Percentiles rank a stretch among this genome's conserved stretches.
These are phyloP conservation scores for Apteryx owenii DNA, from an alignment of 2,113 vertebrate genomes.

Conservation along the genomic window DNA sequence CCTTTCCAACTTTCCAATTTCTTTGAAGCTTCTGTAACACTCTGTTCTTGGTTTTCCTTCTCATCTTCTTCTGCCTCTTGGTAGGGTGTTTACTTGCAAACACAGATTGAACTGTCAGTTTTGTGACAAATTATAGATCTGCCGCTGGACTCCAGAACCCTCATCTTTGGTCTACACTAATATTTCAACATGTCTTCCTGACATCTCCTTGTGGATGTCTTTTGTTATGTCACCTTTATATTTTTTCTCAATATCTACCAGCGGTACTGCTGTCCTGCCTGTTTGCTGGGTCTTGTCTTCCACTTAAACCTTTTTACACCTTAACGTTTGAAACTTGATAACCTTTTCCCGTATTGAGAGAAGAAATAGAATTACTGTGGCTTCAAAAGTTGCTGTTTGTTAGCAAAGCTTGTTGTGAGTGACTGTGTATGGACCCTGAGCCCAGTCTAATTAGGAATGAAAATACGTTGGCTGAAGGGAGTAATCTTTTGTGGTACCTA, in stretches of 20 bases:
- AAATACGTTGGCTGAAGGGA: not conserved
- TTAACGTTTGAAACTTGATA: not conserved
- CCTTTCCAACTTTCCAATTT: not conserved
- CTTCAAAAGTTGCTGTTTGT: not conserved
- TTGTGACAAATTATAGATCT: not conserved
- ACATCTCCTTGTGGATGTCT: not conserved
- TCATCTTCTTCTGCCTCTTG: not conserved
- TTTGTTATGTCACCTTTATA: not conserved
- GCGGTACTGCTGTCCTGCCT: not conserved
- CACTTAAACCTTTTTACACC: not conserved
- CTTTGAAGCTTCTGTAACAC: not conserved
- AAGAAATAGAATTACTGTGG: not conserved
- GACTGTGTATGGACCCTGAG: not conserved
- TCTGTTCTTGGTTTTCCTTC: not conserved
- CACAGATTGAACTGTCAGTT: not conserved
- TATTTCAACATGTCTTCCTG: not conserved
- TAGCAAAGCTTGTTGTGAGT: not conserved
- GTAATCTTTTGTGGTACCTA: not conserved
- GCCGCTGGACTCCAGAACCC: not conserved
- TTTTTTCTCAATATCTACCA: not conserved
- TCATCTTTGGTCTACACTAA: not conserved
- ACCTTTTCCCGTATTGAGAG: not conserved
- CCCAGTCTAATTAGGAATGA: not conserved
- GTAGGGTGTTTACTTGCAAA: not conserved
- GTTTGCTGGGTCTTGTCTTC: not conserved